A percentile compares a stretch with the other conserved stretches of the same genome.
These are phyloP conservation scores for Oopsacas minuta DNA, from an alignment of 37 sponge, comb jelly and placozoan genomes.

Conservation along the genomic window DNA sequence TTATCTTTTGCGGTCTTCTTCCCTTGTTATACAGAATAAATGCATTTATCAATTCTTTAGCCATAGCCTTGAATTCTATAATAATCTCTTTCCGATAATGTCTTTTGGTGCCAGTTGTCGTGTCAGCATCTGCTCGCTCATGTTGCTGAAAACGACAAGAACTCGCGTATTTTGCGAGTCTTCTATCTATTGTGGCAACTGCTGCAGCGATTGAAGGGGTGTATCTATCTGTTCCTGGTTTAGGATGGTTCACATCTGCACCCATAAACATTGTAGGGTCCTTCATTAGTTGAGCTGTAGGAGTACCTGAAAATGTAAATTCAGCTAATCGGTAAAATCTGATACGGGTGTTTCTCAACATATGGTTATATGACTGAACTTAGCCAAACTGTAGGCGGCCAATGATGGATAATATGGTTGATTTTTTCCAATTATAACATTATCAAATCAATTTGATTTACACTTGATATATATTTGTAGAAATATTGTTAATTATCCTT, in stretches of 20 bases:
- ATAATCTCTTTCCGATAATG: slow-evolving; percentile 22
- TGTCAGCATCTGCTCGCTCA: background rate
- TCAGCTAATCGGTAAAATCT: background rate
- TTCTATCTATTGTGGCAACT: background rate
- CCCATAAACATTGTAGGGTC: slow-evolving; percentile 52
- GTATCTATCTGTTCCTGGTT: slow-evolving; percentile 24
- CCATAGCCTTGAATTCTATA: slow-evolving; percentile 30
- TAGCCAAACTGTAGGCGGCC: too few relatives aligned
- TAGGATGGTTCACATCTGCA: slow-evolving; percentile 72
- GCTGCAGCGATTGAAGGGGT: slow-evolving; percentile 59
- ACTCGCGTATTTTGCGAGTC: slow-evolving; percentile 7
- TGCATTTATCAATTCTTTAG: slow-evolving; percentile 35
- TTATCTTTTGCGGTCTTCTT: slow-evolving; percentile 44
- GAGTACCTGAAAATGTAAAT: background rate
- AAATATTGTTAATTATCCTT: too few relatives aligned
- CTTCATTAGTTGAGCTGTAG: background rate
- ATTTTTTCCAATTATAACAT: too few relatives aligned
- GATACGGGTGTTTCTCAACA: too few relatives aligned
- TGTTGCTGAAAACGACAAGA: background rate
- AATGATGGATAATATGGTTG: too few relatives aligned
- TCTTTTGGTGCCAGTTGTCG: background rate
- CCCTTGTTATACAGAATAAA: slow-evolving; percentile 25
- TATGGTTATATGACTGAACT: too few relatives aligned
- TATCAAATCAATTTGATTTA: too few relatives aligned
- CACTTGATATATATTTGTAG: too few relatives aligned